Evolutionary conservation across 2,888 invertebrate species (phyloP), one percentile per base, ranked within the genome.

Genomic region (Corythucha ciliata): DNA sequence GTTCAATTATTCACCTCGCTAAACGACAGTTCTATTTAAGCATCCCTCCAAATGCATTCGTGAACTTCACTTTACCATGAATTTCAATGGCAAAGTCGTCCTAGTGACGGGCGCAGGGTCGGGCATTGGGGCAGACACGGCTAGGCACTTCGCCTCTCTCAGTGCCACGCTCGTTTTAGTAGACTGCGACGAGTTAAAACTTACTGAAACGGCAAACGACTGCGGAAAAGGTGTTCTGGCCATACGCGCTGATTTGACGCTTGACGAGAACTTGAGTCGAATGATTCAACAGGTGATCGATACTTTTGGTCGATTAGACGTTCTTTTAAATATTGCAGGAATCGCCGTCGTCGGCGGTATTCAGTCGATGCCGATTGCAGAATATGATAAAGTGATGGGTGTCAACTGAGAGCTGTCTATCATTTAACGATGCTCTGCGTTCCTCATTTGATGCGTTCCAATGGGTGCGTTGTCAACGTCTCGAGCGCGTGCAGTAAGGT

Each of bases 401-500:
- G 79, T 84, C 2, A 97, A 97, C 68, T 92, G 0, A 79, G 91
- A 55, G 78, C 85, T 1, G 73, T 87, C 16, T 86, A 85, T 65
- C 78, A 86, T 54, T 67, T 94, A 56, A 92, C 89, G 0, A 86
- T 83, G 80, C 67, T 92, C 42, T 86, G 91, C 3, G 83, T 87
- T 0, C 93, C 94, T 0, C 80, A 92, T 69, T 72, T 96, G 18
- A 72, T 88, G 2, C 76, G 81, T 68, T 77, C 80, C 0, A 84
- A 88, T 68, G 92, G 92, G n/a, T n/a, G n/a, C 21, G 26, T 51
- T 21, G 49, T 49, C 24, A 49, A 49, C 67, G 86, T 97, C 0
- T 94, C 94, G 2, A 93, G 93, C 67, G 89, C 96, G 0, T 87
- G 84, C 63, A 96, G 96, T 3, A 75, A 90, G 22, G 74, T 93